A percentile compares a stretch with the other conserved stretches of the same genome.
Evolutionary conservation across 2,888 invertebrate species (phyloP).

Genomic region (Bursaphelenchus okinawaensis): DNA sequence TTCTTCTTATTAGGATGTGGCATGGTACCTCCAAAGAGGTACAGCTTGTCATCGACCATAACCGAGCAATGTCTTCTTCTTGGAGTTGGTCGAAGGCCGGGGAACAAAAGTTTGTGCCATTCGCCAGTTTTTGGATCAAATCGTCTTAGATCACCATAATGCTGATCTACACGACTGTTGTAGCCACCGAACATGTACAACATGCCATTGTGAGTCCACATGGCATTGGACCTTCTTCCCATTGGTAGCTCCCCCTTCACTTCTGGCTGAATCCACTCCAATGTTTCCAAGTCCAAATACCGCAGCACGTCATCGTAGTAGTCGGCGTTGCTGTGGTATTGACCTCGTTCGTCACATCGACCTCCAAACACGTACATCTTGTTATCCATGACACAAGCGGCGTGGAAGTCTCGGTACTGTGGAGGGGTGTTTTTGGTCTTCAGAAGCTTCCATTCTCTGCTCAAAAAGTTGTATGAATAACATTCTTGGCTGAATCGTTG

Average conservation of each 20-base stretch:
- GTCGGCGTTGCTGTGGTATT: slow-evolving; percentile 64
- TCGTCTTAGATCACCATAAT: slow-evolving; percentile 77
- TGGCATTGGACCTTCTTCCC: slow-evolving; percentile 82
- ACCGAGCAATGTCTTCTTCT: slow-evolving; percentile 72
- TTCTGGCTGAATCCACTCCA: slow-evolving; percentile 68
- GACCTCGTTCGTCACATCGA: slow-evolving; percentile 67
- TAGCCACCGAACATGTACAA: slow-evolving; percentile 87
- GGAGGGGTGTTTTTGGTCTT: slow-evolving; percentile 66
- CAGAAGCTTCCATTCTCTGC: slow-evolving; percentile 67
- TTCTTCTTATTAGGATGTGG: slow-evolving; percentile 10
- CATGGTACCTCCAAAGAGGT: slow-evolving; percentile 81
- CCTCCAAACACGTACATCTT: slow-evolving; percentile 87
- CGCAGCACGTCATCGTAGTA: slow-evolving; percentile 65
- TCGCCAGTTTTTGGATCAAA: slow-evolving; percentile 63
- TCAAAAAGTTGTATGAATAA: slow-evolving; percentile 71
- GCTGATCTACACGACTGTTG: slow-evolving; percentile 71
- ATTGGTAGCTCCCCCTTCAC: slow-evolving; percentile 68
- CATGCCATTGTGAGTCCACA: slow-evolving; percentile 72
- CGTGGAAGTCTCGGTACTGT: slow-evolving; percentile 78
- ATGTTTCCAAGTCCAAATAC: slow-evolving; percentile 68
- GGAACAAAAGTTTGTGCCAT: slow-evolving; percentile 64
- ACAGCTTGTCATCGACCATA: slow-evolving; percentile 70
- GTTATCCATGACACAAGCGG: slow-evolving; percentile 72
- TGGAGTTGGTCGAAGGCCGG: slow-evolving; percentile 58
- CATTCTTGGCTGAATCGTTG: slow-evolving; percentile 76